Evolutionary conservation across 2,888 invertebrate genomes (phyloP).

Genomic region (Miltochrista miniata): DNA sequence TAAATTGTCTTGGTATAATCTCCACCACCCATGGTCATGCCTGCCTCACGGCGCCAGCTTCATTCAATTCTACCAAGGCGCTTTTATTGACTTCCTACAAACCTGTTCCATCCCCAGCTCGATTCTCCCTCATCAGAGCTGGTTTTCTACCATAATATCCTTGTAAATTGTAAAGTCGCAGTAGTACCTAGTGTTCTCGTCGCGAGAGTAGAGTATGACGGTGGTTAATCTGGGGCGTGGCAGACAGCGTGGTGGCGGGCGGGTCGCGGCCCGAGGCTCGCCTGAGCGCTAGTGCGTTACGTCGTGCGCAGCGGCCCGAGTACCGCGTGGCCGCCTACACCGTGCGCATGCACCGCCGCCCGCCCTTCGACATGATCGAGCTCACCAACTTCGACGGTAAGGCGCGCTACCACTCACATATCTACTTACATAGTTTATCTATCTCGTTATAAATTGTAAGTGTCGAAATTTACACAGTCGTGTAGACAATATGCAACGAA

Average conservation of each 20-base stretch:
- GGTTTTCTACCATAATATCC: no score
- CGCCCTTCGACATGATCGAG: slow-evolving; percentile 56
- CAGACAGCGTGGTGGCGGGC: background rate
- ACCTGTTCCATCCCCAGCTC: background rate
- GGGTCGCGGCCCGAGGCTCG: background rate
- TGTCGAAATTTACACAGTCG: no score
- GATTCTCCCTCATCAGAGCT: no score
- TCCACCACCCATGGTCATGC: no score
- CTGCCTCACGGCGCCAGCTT: no score
- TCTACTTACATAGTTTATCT: no score
- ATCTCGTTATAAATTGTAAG: no score
- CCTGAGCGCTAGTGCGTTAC: slow-evolving; percentile 2
- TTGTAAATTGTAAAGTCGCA: background rate
- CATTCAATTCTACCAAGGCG: no score
- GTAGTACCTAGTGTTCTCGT: background rate
- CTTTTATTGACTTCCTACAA: background rate
- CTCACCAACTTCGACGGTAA: slow-evolving; percentile 56
- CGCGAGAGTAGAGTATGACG: background rate
- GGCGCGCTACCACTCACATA: background rate
- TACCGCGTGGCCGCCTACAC: slow-evolving; percentile 53
- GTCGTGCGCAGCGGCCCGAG: slow-evolving; percentile 25
- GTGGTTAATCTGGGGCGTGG: no score
- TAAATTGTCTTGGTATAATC: no score
- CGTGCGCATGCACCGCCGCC: slow-evolving; percentile 46
- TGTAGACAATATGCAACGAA: no score